Evolutionary conservation across 1,140 invertebrate genomes (phyloP).

Genomic region (Hyphantria cunea): DNA sequence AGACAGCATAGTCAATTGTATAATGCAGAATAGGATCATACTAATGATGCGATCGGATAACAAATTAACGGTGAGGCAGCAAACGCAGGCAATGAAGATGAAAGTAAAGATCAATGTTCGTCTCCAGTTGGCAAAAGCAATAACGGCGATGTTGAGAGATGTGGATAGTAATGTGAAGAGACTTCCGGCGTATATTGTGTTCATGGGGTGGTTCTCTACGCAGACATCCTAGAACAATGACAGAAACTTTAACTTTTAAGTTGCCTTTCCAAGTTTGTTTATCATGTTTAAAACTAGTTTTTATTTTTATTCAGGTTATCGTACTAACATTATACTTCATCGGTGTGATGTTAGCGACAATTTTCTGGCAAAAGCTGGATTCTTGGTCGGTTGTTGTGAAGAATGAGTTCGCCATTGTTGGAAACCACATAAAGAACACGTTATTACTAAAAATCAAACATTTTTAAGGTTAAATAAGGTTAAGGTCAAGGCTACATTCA

Average conservation of each 20-base stretch:
- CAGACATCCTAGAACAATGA: slow-evolving; percentile 34
- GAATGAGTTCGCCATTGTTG: slow-evolving; percentile 49
- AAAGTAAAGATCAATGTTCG: slow-evolving; percentile 37
- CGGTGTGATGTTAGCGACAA: slow-evolving; percentile 21
- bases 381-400: slow-evolving; percentile 37
- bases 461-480: background rate
- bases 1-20: slow-evolving; percentile 44
- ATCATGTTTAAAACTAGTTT: too few relatives aligned
- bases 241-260: background rate
- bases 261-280: too few relatives aligned
- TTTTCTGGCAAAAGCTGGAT: slow-evolving; percentile 26
- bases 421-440: slow-evolving; percentile 51
- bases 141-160: slow-evolving; percentile 30
- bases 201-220: slow-evolving; percentile 39
- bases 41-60: slow-evolving; percentile 39
- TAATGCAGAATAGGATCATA: slow-evolving; percentile 44
- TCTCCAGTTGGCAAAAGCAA: slow-evolving; percentile 34
- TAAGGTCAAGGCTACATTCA: too few relatives aligned
- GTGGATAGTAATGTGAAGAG: slow-evolving; percentile 38
- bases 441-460: slow-evolving; percentile 43
- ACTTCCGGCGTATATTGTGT: slow-evolving; percentile 45
- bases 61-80: slow-evolving; percentile 37
- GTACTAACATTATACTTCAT: slow-evolving; percentile 6
- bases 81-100: slow-evolving; percentile 35
- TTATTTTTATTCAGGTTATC: background rate